Conservation (phyloP, 2,888 invertebrate genomes). For the Sceliomorpha sp. region DNA sequence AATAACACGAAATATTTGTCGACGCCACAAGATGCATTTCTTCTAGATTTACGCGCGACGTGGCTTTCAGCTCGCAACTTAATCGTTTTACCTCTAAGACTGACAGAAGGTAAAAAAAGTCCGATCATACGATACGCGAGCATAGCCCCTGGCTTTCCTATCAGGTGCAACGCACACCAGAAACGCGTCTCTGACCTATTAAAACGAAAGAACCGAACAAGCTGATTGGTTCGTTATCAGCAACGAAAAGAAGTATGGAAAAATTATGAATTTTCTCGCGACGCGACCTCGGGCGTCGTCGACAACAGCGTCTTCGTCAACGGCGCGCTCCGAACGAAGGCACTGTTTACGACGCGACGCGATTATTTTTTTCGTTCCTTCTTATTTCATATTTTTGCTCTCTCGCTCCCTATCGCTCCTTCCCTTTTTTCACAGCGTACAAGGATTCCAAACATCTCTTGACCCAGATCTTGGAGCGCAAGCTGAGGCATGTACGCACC, state of each 20-base stretch:
- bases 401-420: too few relatives aligned
- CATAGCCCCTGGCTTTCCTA: slow-evolving; percentile 5
- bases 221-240: slow-evolving; percentile 38
- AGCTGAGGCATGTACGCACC: slow-evolving; percentile 41
- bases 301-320: slow-evolving; percentile 33
- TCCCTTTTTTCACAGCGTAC: slow-evolving; percentile 59
- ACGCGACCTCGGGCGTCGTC: slow-evolving; percentile 28
- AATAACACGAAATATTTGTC: too few relatives aligned
- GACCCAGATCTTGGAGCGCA: slow-evolving; percentile 75
- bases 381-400: too few relatives aligned
- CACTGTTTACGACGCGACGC: slow-evolving; percentile 39
- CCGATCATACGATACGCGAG: background rate
- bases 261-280: slow-evolving; percentile 29
- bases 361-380: slow-evolving; percentile 16
- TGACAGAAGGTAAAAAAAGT: background rate
- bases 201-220: slow-evolving; percentile 15
- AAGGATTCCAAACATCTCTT: slow-evolving; percentile 77
- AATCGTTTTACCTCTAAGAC: background rate
- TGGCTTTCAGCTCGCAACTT: too few relatives aligned
- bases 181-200: slow-evolving; percentile 24
- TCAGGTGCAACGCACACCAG: slow-evolving; percentile 5
- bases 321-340: slow-evolving; percentile 4
- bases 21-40: too few relatives aligned
- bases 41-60: too few relatives aligned
- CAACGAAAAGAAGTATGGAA: slow-evolving; percentile 22